phyloP scores from a whole-genome alignment of 2,113 vertebrate species.

The Orientallactaga bullata region DNA sequence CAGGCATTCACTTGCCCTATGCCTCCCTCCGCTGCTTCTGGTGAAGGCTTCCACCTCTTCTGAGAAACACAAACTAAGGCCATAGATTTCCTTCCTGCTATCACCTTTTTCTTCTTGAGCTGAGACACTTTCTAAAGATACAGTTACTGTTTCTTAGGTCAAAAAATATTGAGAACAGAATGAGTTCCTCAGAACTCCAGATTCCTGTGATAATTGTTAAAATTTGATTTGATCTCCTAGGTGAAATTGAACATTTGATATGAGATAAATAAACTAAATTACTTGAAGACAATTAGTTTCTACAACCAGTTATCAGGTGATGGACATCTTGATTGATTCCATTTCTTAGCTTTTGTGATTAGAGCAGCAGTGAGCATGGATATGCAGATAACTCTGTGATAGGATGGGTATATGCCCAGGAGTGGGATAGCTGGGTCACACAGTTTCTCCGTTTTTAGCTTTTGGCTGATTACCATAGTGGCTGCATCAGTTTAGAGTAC shows the following conservation, averaged over 20 bases:
- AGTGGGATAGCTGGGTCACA: too few species aligned
- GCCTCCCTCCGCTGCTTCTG: background rate
- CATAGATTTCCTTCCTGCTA: background rate
- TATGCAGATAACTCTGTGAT: too few species aligned
- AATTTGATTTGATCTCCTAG: background rate
- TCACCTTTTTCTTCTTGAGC: background rate
- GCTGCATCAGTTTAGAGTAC: too few species aligned
- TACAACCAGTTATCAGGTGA: background rate
- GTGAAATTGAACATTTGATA: background rate
- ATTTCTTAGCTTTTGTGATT: too few species aligned
- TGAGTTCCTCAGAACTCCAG: background rate
- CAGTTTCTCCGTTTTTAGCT: too few species aligned
- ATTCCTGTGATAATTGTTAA: slow-evolving; percentile 9
- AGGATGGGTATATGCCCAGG: too few species aligned
- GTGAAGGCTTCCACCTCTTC: background rate
- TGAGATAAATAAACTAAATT: background rate
- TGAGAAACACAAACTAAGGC: background rate
- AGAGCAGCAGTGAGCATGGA: too few species aligned
- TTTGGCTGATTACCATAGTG: too few species aligned
- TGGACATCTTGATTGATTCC: too few species aligned
- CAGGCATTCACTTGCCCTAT: background rate
- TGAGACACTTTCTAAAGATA: background rate
- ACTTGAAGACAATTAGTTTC: background rate
- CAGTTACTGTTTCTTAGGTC: background rate
- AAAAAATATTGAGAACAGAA: background rate